phyloP scores from a whole-genome alignment of 1,140 invertebrate genomes.

The Drosophila asahinai region DNA sequence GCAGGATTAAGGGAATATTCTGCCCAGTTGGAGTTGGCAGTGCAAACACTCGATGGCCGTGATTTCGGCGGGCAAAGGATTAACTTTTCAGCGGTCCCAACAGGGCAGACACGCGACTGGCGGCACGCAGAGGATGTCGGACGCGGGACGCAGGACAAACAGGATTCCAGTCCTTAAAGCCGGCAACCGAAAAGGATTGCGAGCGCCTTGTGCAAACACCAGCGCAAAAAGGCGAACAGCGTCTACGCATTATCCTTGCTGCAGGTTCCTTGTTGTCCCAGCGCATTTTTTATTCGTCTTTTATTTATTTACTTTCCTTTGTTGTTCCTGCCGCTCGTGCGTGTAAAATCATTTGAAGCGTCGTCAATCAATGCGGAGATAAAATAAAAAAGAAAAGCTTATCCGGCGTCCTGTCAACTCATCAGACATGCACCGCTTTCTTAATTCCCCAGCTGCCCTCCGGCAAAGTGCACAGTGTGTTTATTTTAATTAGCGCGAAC shows the following conservation, averaged over 20 bases:
- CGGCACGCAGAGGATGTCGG: slow-evolving; percentile 56
- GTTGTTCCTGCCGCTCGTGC: slow-evolving; percentile 66
- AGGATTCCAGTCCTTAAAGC: slow-evolving; percentile 36
- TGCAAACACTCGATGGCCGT: slow-evolving; percentile 67
- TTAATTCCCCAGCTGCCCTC: slow-evolving; percentile 43
- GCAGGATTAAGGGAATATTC: slow-evolving; percentile 67
- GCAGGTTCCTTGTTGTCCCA: slow-evolving; percentile 40
- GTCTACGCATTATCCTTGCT: slow-evolving; percentile 73
- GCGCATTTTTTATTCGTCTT: slow-evolving; percentile 21
- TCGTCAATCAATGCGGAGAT: slow-evolving; percentile 75
- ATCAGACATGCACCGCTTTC: slow-evolving; percentile 75
- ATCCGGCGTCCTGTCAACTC: slow-evolving; percentile 63
- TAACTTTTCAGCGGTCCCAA: slow-evolving; percentile 73
- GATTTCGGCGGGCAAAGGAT: slow-evolving; percentile 72
- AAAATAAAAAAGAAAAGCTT: slow-evolving; percentile 54
- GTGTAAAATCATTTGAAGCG: slow-evolving; percentile 80
- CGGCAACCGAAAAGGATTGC: slow-evolving; percentile 61
- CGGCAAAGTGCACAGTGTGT: slow-evolving; percentile 72
- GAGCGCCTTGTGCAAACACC: slow-evolving; percentile 62
- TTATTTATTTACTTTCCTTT: slow-evolving; percentile 39
- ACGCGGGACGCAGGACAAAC: slow-evolving; percentile 48
- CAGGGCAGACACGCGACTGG: slow-evolving; percentile 67
- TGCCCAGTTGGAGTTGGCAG: slow-evolving; percentile 33
- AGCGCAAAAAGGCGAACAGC: slow-evolving; percentile 51
- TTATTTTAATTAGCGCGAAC: slow-evolving; percentile 75